Percentiles rank a stretch among this genome's conserved stretches.
Evolutionary conservation across 2,888 invertebrate species (phyloP).

Genomic region (Piscicola geometra): DNA sequence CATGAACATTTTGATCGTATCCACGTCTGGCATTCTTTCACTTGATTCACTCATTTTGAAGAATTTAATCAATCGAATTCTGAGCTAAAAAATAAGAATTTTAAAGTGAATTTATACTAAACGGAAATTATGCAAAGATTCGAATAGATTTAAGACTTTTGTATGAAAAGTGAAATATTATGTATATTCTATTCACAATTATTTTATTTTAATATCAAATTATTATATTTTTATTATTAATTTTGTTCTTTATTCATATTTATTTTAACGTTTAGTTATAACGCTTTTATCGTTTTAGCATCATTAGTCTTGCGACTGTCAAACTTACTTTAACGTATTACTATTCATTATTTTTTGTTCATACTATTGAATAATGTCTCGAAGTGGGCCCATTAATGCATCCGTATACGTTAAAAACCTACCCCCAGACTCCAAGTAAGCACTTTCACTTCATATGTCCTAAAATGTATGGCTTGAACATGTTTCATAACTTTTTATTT

Average conservation of each 20-base stretch:
- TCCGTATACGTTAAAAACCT: neutral
- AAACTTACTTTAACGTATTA: neutral
- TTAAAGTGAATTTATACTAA: no score
- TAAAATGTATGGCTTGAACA: no score
- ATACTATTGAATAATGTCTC: neutral
- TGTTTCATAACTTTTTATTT: no score
- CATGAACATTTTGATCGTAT: constrained; percentile 38
- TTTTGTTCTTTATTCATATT: neutral
- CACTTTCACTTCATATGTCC: no score
- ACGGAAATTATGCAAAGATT: no score
- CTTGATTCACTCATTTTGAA: neutral
- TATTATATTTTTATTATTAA: neutral
- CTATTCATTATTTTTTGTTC: neutral
- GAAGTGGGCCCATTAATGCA: neutral
- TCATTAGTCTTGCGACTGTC: neutral
- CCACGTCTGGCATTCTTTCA: constrained; percentile 32
- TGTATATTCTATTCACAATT: no score
- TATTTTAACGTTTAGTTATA: neutral
- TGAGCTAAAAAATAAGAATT: no score
- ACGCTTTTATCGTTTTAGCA: neutral
- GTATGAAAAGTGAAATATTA: no score
- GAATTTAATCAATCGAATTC: no score
- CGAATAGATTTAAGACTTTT: no score
- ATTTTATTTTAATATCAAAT: no score
- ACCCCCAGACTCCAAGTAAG: neutral